A percentile compares a stretch with the other conserved stretches of the same genome.
Evolutionary conservation across 2,888 invertebrate genomes (phyloP).

Genomic region (Danaus chrysippus): DNA sequence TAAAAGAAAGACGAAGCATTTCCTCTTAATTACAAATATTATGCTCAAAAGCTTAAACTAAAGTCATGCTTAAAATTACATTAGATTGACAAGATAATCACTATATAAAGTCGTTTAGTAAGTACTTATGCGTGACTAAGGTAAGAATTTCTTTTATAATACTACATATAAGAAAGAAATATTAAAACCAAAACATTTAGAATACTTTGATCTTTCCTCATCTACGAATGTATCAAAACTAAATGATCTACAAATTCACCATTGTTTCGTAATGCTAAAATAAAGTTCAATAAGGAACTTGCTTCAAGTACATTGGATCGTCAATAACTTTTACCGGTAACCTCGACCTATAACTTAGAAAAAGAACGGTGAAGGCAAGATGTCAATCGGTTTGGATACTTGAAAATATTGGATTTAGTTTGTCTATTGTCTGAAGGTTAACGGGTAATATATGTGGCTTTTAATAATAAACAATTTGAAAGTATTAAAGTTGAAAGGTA

Average conservation of each 20-base stretch:
- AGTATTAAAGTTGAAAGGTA: too few relatives aligned
- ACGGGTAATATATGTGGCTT: conserved; percentile 16
- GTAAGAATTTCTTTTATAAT: too few relatives aligned
- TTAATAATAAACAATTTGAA: background rate
- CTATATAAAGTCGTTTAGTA: too few relatives aligned
- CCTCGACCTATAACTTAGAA: conserved; percentile 30
- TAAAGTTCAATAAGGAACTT: conserved; percentile 19
- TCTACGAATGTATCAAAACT: background rate
- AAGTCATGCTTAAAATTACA: too few relatives aligned
- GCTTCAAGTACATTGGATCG: conserved; percentile 18
- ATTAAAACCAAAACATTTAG: too few relatives aligned
- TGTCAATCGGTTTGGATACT: conserved; percentile 29
- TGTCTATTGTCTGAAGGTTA: conserved; percentile 24
- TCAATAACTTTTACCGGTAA: conserved; percentile 22
- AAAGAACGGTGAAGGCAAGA: conserved; percentile 29
- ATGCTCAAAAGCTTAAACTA: too few relatives aligned
- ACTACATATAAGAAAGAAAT: too few relatives aligned
- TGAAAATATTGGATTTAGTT: conserved; percentile 22
- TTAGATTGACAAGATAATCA: too few relatives aligned
- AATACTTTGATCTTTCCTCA: too few relatives aligned
- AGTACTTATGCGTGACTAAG: too few relatives aligned
- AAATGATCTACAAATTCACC: background rate
- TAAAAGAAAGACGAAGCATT: too few relatives aligned
- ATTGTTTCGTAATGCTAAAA: conserved; percentile 7
- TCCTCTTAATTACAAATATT: too few relatives aligned